These are phyloP conservation scores for Eonycteris spelaea DNA, from an alignment of 2,113 vertebrate species.

Conservation along the genomic window DNA sequence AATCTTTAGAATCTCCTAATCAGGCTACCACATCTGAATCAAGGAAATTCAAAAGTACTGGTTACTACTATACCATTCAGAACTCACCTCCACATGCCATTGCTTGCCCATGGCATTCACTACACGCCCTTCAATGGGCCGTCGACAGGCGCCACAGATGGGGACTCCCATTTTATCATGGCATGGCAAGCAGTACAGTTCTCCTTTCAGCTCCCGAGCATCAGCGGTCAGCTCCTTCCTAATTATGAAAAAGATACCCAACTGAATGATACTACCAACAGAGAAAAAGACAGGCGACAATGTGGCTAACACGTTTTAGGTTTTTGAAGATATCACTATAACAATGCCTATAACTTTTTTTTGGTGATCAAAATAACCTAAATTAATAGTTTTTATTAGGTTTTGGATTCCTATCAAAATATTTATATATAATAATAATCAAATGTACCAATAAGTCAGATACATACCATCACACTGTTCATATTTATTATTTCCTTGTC, in stretches of 20 bases:
- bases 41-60: background rate
- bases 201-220: conserved; percentile 95
- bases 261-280: conserved; percentile 16
- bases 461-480: background rate
- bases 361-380: background rate
- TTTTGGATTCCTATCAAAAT: background rate
- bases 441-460: conserved; percentile 21
- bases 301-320: background rate
- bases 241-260: conserved; percentile 39
- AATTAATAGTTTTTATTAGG: background rate
- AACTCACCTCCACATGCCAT: conserved; percentile 97
- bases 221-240: conserved; percentile 98
- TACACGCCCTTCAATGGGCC: conserved; percentile 97
- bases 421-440: background rate
- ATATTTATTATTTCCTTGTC: background rate
- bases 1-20: background rate
- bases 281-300: background rate
- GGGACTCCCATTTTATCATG: conserved; percentile 99
- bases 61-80: no score
- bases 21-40: background rate
- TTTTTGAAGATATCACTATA: background rate
- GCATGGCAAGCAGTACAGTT: conserved; percentile 97
- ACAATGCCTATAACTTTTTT: background rate
- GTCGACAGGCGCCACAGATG: conserved; percentile 96
- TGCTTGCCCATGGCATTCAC: conserved; percentile 99